Percentiles rank a stretch among this genome's conserved stretches.
Evolutionary conservation across 1,140 invertebrate genomes (phyloP).

Genomic region (Onthophagus taurus): DNA sequence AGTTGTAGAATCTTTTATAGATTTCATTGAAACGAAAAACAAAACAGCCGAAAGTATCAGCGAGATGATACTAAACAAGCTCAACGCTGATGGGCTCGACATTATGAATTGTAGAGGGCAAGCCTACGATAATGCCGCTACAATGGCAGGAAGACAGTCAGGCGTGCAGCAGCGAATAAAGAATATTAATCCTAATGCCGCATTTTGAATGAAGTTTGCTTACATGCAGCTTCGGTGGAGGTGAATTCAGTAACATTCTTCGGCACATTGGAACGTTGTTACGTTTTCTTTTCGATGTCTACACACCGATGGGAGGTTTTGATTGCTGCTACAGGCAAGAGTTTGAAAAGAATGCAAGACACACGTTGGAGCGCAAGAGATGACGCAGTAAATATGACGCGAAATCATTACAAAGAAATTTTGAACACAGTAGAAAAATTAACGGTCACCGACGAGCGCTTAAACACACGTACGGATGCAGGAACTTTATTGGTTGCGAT

Average conservation of each 20-base stretch:
- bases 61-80: slow-evolving; percentile 14
- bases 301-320: slow-evolving; percentile 24
- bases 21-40: slow-evolving; percentile 16
- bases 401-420: no score
- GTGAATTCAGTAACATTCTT: slow-evolving; percentile 12
- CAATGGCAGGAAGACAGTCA: slow-evolving; percentile 1
- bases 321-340: slow-evolving; percentile 13
- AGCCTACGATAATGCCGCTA: slow-evolving; percentile 6
- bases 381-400: background rate
- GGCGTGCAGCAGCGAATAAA: slow-evolving; percentile 4
- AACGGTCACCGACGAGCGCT: no score
- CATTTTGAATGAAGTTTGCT: background rate
- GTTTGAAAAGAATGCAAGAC: slow-evolving; percentile 15
- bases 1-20: slow-evolving; percentile 12
- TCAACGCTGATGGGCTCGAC: background rate
- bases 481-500: no score
- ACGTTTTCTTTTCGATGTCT: slow-evolving; percentile 22
- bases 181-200: slow-evolving; percentile 6
- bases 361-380: slow-evolving; percentile 19
- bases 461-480: no score
- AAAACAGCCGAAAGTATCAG: slow-evolving; percentile 16
- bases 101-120: slow-evolving; percentile 8
- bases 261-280: slow-evolving; percentile 17
- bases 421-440: no score
- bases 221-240: slow-evolving; percentile 1